Percentiles rank a stretch among this genome's conserved stretches.
Evolutionary conservation across 2,113 vertebrate species (phyloP).

Genomic region (Dicentrarchus labrax): DNA sequence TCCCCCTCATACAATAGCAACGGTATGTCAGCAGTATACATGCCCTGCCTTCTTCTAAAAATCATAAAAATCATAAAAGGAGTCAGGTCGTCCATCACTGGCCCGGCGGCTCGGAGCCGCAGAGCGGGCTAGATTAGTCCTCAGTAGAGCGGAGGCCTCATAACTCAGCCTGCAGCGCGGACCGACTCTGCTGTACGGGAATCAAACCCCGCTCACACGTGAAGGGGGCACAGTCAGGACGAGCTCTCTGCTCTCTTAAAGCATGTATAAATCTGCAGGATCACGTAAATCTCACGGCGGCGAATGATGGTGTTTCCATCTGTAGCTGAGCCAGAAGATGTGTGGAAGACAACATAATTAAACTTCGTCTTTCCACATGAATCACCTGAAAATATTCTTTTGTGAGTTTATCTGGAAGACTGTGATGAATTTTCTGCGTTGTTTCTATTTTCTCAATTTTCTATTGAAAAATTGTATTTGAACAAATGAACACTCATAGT

Average conservation of each 20-base stretch:
- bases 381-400: too few relatives aligned
- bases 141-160: slow-evolving; percentile 49
- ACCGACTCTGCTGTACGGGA: neutral
- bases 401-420: neutral
- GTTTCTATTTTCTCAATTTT: too few relatives aligned
- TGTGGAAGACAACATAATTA: neutral
- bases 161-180: slow-evolving; percentile 44
- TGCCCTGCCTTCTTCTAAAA: slow-evolving; percentile 10
- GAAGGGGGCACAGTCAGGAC: slow-evolving; percentile 2
- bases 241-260: neutral
- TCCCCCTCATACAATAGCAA: too few relatives aligned
- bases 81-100: slow-evolving; percentile 41
- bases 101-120: slow-evolving; percentile 15
- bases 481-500: neutral
- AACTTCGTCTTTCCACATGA: neutral
- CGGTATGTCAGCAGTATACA: neutral
- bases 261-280: slow-evolving; percentile 5
- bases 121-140: slow-evolving; percentile 28
- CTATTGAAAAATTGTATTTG: neutral
- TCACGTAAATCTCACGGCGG: neutral
- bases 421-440: neutral
- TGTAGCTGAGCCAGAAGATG: neutral
- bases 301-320: neutral
- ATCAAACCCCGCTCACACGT: neutral
- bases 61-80: slow-evolving; percentile 32